Evolutionary conservation across 2,888 invertebrate genomes (phyloP).

Genomic region (Thyatira batis): DNA sequence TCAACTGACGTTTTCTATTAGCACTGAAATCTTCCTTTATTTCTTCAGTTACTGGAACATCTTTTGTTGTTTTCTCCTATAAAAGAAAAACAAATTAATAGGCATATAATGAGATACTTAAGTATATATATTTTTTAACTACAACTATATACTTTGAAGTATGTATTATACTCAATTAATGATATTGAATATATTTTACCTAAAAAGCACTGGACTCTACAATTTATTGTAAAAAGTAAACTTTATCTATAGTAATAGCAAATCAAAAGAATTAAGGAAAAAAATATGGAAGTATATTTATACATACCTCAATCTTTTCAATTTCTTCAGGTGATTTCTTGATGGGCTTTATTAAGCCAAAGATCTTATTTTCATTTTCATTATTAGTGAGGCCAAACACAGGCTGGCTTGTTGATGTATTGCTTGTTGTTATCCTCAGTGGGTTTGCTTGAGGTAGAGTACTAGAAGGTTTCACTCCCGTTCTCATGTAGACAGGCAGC

Average conservation of each 20-base stretch:
- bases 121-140: no score
- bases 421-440: conserved; percentile 48
- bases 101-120: no score
- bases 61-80: conserved; percentile 62
- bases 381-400: conserved; percentile 52
- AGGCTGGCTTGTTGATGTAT: conserved; percentile 45
- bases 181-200: no score
- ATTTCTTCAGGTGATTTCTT: conserved; percentile 61
- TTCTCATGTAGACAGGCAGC: conserved; percentile 85
- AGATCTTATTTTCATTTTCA: conserved; percentile 66
- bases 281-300: conserved; percentile 1
- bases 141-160: no score
- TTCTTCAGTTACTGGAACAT: conserved; percentile 47
- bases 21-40: conserved; percentile 58
- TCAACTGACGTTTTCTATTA: conserved; percentile 77
- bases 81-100: conserved; percentile 26
- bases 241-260: neutral
- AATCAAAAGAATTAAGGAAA: conserved; percentile 7
- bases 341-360: conserved; percentile 53
- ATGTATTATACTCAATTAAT: no score
- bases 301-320: conserved; percentile 61
- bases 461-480: conserved; percentile 49
- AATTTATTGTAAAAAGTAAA: no score
- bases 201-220: no score
- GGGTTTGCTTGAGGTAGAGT: conserved; percentile 60